Base-by-base conservation (phyloP, 2,113 vertebrate genomes). In the Periophthalmus modestus region DNA sequence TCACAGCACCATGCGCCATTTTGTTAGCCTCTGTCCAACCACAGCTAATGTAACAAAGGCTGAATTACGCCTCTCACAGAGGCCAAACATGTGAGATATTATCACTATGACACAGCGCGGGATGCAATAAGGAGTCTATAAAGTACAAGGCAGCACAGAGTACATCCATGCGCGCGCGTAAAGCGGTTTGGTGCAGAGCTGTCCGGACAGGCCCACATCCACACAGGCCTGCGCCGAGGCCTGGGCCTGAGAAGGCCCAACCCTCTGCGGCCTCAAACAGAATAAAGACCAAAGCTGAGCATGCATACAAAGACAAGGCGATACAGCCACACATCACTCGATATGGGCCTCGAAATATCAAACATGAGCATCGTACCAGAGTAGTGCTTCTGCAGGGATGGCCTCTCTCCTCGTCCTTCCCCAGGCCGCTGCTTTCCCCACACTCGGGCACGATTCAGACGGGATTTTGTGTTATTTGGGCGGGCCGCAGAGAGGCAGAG, bases 381-480 rank as follows among this genome's bases (percentile, higher is more conserved):
- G 86, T 79, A 61, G 68, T 63, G 86, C 89, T 89, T 89, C 88
- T 88, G 91, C 88, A 82, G 73, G 89, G 91, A 77, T 88, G 88
- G 90, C 89, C 88, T 89, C 85, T 63, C 69, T 88, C 85, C 80
- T 74, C 73, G 82, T 89, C 89, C 89, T 90, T 83, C 88, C 66
- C 89, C 88, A 91, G 93, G 93, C 92, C 92, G 93, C 88, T 82
- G 85, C 80, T 92, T 92, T 89, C 92, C 92, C 91, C 93, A 94
- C 92, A 89, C 90, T 94, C 93, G 91, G 93, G 93, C 92, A 84
- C 89, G 93, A 92, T 89, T 93, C 93, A 93, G 88, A 90, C 93
- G 95, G 93, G 94, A 90, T 94, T 94, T 87, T 89, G 94, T 93
- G 93, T 92, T 91, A 94, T 94, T 93, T 94, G 95, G 95, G 95